Base-by-base conservation (phyloP, 1,140 invertebrate species). In the Calycopis cecrops region DNA sequence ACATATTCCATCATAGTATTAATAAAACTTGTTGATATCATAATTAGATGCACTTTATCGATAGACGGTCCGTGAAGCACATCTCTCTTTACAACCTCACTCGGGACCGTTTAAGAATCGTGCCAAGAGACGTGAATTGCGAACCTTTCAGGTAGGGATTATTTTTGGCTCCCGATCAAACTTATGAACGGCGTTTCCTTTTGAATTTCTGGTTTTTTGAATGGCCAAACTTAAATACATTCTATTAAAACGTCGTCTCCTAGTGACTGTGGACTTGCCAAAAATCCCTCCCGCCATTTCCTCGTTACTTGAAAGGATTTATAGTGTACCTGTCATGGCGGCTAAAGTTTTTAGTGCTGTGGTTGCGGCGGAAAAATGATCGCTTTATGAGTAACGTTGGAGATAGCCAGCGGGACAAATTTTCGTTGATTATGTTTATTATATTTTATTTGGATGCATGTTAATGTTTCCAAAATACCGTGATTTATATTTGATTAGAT, bases 141-240 rank as follows among this genome's bases (percentile, higher is more conserved):
- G 57, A 65, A 73, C 70, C 72, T 78, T 76, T 73, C 77, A 79
- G 79, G 76, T 79, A 75, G 48, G 70, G 71, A 79, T 78, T 81
- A 78, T 78, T 78, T 68, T 83, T 83, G 79, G 76, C 79, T 67
- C 62, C 59, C 59, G 70, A 76, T 81, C 73, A 83, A 79, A 78
- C 64, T 72, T 78, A 72, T 70, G 69, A 76, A 61, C 62, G 65
- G 66, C 66, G 59, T 73, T 79, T 74, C 65, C 74, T 74, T 74
- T 73, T 65, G 71, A 63, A 65, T 68, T 70, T 63, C 73, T 72
- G 55, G 63, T 68, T 71, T 74, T 76, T 67, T 68, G 60, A 69
- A 69, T 63, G 62, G 57, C 57, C 53, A 53, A 76, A 70, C 63
- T 69, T 70, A 68, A 70, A 71, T 69, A 64, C 63, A 59, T 72